phyloP scores from a whole-genome alignment of 2,888 invertebrate genomes.

The Chrysolina haemoptera region DNA sequence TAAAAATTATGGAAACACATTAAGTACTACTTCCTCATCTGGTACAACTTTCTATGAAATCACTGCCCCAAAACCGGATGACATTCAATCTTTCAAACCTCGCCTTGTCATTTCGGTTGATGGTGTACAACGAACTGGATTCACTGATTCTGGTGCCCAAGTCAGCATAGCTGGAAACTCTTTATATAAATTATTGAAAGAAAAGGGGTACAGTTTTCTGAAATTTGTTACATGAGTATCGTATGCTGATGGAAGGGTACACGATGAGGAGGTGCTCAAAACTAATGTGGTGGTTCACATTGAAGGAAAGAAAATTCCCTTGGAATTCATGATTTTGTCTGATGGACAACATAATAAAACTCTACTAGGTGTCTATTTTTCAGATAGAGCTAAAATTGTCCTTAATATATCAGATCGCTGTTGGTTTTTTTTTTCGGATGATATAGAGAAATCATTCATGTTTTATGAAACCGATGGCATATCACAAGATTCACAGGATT shows the following conservation, averaged over 20 bases:
- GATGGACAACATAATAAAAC: conserved; percentile 17
- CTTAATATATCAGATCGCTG: background rate
- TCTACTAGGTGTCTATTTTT: conserved; percentile 23
- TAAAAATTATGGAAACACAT: conserved; percentile 5
- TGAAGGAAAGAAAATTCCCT: conserved; percentile 11
- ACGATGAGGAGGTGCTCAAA: background rate
- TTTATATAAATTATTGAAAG: conserved; percentile 28
- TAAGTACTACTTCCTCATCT: background rate
- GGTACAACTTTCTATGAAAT: conserved; percentile 2
- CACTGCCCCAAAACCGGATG: conserved; percentile 9
- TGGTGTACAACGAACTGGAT: conserved; percentile 28
- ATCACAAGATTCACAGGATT: background rate
- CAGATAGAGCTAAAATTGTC: conserved; percentile 1
- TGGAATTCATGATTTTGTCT: conserved; percentile 6
- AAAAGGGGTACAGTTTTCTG: background rate
- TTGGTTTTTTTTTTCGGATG: background rate
- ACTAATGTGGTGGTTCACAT: conserved; percentile 16
- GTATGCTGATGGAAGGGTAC: background rate
- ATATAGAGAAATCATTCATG: background rate
- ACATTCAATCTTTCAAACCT: conserved; percentile 2
- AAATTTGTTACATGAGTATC: background rate
- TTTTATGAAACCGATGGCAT: background rate
- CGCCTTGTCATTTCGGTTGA: conserved; percentile 16
- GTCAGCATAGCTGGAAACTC: conserved; percentile 32
- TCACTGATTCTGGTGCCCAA: conserved; percentile 38